phyloP scores from a whole-genome alignment of 2,888 invertebrate genomes.

The Spatulosminthurus flaviceps region DNA sequence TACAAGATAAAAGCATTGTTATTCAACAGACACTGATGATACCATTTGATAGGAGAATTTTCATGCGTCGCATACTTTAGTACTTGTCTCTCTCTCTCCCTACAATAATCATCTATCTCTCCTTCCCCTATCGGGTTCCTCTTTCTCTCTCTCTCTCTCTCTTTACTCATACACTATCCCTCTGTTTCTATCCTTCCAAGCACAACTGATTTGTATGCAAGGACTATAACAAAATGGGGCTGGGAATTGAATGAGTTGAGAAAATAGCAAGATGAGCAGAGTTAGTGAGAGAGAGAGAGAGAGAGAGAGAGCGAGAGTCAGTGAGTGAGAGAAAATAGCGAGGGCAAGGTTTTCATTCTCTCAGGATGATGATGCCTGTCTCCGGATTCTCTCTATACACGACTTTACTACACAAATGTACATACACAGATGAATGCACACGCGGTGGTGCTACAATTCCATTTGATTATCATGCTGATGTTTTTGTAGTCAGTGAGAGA shows the following conservation, averaged over 20 bases:
- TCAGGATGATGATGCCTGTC: slow-evolving; percentile 30
- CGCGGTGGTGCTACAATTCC: slow-evolving; percentile 16
- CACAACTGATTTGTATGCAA: slow-evolving; percentile 39
- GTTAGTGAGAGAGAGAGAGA: slow-evolving; percentile 9
- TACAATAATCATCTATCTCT: slow-evolving; percentile 4
- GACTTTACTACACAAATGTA: too few species aligned
- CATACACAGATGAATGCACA: not conserved
- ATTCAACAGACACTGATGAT: slow-evolving; percentile 29
- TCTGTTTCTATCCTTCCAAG: not conserved
- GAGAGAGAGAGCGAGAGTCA: slow-evolving; percentile 6
- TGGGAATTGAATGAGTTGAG: slow-evolving; percentile 29
- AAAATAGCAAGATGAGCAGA: slow-evolving; percentile 29
- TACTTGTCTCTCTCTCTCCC: slow-evolving; percentile 19
- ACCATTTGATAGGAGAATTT: slow-evolving; percentile 22
- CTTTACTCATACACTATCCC: too few species aligned
- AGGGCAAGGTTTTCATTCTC: slow-evolving; percentile 31
- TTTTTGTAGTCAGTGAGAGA: not conserved
- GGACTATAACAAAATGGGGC: slow-evolving; percentile 1
- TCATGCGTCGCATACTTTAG: slow-evolving; percentile 11
- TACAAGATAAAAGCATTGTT: slow-evolving; percentile 24
- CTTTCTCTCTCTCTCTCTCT: not conserved
- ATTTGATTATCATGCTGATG: slow-evolving; percentile 38
- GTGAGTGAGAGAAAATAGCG: slow-evolving; percentile 9
- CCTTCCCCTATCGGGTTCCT: not conserved
- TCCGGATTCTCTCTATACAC: not conserved